A percentile compares a stretch with the other conserved stretches of the same genome.
Evolutionary conservation across 2,888 invertebrate species (phyloP).

Genomic region (Empis stercorea): DNA sequence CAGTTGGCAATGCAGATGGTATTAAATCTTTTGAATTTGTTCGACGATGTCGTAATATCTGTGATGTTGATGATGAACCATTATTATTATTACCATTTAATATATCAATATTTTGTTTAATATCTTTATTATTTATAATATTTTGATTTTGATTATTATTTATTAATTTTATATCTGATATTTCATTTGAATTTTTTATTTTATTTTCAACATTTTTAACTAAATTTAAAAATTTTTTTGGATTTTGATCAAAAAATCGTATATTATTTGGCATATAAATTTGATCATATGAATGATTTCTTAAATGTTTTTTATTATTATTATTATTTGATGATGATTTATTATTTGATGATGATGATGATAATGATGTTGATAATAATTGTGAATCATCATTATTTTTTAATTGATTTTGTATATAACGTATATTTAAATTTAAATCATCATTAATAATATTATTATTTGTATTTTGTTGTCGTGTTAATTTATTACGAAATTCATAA

Average conservation of each 20-base stretch:
- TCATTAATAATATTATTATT: constrained; percentile 33
- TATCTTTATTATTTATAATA: constrained; percentile 16
- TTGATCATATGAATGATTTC: constrained; percentile 37
- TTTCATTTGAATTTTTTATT: constrained; percentile 33
- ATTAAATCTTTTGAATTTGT: constrained; percentile 45
- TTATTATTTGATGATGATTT: not conserved
- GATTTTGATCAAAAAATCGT: constrained; percentile 32
- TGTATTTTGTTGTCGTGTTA: constrained; percentile 29
- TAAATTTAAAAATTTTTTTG: constrained; percentile 31
- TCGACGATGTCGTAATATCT: constrained; percentile 44
- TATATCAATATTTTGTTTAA: not conserved
- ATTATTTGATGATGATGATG: not conserved
- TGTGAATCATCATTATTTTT: constrained; percentile 24
- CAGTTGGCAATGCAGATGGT: constrained; percentile 14
- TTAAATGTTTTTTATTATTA: constrained; percentile 31
- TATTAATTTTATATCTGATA: constrained; percentile 19
- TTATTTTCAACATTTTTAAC: constrained; percentile 31
- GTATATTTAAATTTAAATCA: constrained; percentile 29
- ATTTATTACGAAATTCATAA: constrained; percentile 23
- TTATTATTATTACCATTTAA: not conserved
- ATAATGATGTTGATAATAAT: no score
- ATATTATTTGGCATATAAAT: constrained; percentile 37
- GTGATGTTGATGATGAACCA: constrained; percentile 7
- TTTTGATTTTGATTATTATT: constrained; percentile 43
- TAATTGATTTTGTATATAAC: constrained; percentile 35